Percentiles rank a stretch among this genome's conserved stretches.
Evolutionary conservation across 2,888 invertebrate genomes (phyloP).

Genomic region (Melinopterus prodromus): DNA sequence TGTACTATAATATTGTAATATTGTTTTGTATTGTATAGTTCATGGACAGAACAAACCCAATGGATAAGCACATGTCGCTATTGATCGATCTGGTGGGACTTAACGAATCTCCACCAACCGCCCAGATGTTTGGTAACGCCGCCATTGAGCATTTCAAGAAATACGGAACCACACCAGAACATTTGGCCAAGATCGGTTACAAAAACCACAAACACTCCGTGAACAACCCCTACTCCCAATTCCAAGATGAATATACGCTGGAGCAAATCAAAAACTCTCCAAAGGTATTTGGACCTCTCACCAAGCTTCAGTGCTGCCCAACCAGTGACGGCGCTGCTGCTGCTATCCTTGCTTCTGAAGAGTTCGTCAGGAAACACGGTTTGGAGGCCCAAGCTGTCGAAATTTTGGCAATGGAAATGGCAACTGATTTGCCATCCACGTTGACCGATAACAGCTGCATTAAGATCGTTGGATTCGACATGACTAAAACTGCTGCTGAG

Average conservation of each 20-base stretch:
- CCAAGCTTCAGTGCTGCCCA: slow-evolving; percentile 97
- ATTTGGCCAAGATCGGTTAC: slow-evolving; percentile 96
- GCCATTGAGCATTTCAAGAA: slow-evolving; percentile 95
- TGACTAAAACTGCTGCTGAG: slow-evolving; percentile 86
- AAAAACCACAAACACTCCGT: slow-evolving; percentile 96
- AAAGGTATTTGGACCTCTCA: slow-evolving; percentile 88
- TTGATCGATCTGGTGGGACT: slow-evolving; percentile 88
- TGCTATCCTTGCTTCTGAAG: slow-evolving; percentile 89
- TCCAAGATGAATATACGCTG: slow-evolving; percentile 88
- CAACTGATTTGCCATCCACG: slow-evolving; percentile 87
- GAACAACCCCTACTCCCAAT: slow-evolving; percentile 79
- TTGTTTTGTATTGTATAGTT: slow-evolving; percentile 59
- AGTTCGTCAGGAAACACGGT: slow-evolving; percentile 84
- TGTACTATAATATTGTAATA: no score
- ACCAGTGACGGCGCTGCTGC: slow-evolving; percentile 99
- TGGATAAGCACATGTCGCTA: slow-evolving; percentile 86
- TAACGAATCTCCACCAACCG: slow-evolving; percentile 84
- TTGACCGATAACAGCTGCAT: slow-evolving; percentile 85
- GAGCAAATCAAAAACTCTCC: slow-evolving; percentile 91
- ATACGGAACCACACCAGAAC: slow-evolving; percentile 93
- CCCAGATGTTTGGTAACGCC: slow-evolving; percentile 97
- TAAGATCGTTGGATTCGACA: slow-evolving; percentile 88
- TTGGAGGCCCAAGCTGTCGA: slow-evolving; percentile 91
- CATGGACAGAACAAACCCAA: slow-evolving; percentile 85
- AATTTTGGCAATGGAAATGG: slow-evolving; percentile 97